A percentile compares a stretch with the other conserved stretches of the same genome.
Evolutionary conservation across 2,888 invertebrate genomes (phyloP).

Genomic region (Nudaria mundana): DNA sequence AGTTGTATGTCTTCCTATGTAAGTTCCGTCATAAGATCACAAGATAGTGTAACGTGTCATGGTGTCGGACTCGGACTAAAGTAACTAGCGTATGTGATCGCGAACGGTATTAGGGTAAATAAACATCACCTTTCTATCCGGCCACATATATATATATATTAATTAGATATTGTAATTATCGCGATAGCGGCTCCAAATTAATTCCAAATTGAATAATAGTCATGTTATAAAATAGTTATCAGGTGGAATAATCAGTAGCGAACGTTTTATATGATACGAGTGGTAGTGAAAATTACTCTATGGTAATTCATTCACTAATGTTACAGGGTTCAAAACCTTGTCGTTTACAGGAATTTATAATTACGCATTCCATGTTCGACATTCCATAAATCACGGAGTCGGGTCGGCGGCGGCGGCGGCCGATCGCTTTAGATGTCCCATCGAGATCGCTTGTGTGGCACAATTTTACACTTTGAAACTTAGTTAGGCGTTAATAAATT

Average conservation of each 20-base stretch:
- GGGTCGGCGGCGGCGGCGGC: conserved; percentile 40
- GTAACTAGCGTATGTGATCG: conserved; percentile 45
- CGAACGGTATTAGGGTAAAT: conserved; percentile 63
- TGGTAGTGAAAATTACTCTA: conserved; percentile 52
- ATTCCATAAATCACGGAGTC: conserved; percentile 40
- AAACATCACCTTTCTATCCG: conserved; percentile 62
- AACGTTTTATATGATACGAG: conserved; percentile 62
- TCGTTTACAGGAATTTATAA: conserved; percentile 57
- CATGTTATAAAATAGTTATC: conserved; percentile 49
- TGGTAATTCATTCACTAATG: conserved; percentile 41
- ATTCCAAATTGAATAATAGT: conserved; percentile 51
- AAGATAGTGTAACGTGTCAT: conserved; percentile 51
- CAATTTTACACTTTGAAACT: conserved; percentile 71
- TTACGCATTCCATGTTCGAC: conserved; percentile 48
- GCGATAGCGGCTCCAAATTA: conserved; percentile 57
- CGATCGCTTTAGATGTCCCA: conserved; percentile 60
- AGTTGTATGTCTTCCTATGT: conserved; percentile 79
- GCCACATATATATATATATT: conserved; percentile 61
- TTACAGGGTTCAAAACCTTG: conserved; percentile 61
- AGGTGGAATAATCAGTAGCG: conserved; percentile 53
- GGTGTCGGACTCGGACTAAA: no score
- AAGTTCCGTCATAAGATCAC: conserved; percentile 65
- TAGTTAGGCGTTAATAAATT: conserved; percentile 76
- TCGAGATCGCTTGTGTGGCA: conserved; percentile 70
- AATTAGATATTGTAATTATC: conserved; percentile 58